Conservation (phyloP, 2,797 vertebrate genomes). For the Huso huso region DNA sequence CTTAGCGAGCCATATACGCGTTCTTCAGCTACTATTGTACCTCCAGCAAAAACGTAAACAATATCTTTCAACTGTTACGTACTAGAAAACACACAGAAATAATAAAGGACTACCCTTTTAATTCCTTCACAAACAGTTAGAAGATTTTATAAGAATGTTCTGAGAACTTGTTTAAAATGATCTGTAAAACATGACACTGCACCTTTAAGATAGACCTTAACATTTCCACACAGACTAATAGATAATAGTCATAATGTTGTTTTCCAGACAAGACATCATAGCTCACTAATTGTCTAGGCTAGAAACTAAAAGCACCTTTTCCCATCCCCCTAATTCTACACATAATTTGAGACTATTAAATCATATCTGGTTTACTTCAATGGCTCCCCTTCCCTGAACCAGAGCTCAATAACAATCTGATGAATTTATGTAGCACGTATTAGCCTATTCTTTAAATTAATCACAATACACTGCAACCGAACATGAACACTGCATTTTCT, state of each 20-base stretch:
- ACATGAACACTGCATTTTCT: not conserved
- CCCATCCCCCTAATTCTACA: not conserved
- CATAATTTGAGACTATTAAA: not conserved
- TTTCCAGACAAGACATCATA: conserved; percentile 7
- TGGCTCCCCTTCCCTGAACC: not conserved
- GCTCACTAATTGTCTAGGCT: conserved; percentile 7
- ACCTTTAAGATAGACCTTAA: not conserved
- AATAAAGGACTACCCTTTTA: no score
- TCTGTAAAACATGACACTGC: not conserved
- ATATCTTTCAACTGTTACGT: no score
- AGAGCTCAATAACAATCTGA: not conserved
- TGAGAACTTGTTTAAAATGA: no score
- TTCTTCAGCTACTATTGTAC: no score
- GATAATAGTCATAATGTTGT: not conserved
- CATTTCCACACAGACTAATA: not conserved
- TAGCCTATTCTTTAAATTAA: not conserved
- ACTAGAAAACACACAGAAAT: no score
- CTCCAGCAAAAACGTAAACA: no score
- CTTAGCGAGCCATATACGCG: no score
- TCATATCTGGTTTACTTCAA: no score
- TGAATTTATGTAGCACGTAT: not conserved
- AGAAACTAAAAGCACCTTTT: not conserved
- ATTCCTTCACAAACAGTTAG: no score
- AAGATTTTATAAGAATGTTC: no score
- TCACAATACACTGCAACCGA: not conserved